Base-by-base conservation (phyloP, 2,797 vertebrate genomes). In the Betta splendens region DNA sequence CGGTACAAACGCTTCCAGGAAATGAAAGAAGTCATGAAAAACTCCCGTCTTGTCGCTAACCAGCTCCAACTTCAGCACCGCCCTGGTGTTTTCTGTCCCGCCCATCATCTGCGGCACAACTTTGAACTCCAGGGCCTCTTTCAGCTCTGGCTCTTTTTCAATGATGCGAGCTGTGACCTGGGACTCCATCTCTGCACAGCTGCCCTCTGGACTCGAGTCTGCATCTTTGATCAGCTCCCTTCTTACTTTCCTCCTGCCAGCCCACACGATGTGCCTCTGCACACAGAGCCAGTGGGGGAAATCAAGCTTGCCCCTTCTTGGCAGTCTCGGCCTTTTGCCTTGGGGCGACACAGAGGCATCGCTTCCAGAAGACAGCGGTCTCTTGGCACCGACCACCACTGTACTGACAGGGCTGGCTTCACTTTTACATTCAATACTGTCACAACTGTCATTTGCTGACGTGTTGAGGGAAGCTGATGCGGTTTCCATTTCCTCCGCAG, bases 21-120 rank as follows among this genome's bases (percentile, higher is more conserved):
- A 98, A 49, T 95, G 96, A 75, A 93, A 94, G 54, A 96, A 95
- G 69, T 94, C 93, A 0, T 89, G 87, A 52, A 95, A 95, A 12
- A 90, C 65, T 31, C 89, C 89, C 0, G 77, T 25, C 0, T 67
- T 18, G 35, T 92, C 90, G 0, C 58, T 69, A 15, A 80, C 60
- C 0, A 93, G 90, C 20, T 73, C 83, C 9, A 96, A 77, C 12
- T 32, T 74, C 3, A 97, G 75, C 23, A 86, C 50, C 0, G 85
- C 82, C 20, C 53, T 83, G 0, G 87, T 89, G 59, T 75, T 89
- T 51, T 93, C 90, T 0, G 83, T 87, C 5, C 52, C 89, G 0
- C 91, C 90, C 31, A 86, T 69, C 50, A 85, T 15, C 23, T 80
- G 88, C 0, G 87, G 83, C 3, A 83, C 83, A 1, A 89, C 83